Conservation (phyloP, 2,113 vertebrate species). For the Herpailurus yagouaroundi region DNA sequence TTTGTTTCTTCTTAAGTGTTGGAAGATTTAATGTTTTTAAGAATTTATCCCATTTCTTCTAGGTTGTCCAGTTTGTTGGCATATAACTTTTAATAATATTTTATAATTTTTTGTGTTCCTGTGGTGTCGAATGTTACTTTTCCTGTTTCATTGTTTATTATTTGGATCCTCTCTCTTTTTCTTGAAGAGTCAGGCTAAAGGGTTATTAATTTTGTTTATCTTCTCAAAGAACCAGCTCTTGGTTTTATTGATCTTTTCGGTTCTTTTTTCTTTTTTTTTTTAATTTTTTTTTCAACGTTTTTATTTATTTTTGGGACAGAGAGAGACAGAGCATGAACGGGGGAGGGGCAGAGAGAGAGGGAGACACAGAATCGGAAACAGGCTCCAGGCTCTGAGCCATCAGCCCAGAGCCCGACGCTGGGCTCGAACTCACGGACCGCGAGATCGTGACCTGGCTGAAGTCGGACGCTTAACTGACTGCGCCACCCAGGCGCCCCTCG, state of each 20-base stretch:
- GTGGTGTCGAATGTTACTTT: neutral
- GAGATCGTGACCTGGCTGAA: too few species aligned
- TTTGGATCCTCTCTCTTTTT: neutral
- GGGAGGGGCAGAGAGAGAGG: too few species aligned
- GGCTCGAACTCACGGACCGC: too few species aligned
- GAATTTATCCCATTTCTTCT: neutral
- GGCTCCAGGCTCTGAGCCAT: too few species aligned
- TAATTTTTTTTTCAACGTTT: too few species aligned
- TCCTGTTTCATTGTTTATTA: neutral
- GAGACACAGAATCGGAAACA: too few species aligned
- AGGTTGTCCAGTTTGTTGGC: neutral
- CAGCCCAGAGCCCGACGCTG: too few species aligned
- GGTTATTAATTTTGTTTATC: neutral
- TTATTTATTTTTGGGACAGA: too few species aligned
- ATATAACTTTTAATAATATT: neutral
- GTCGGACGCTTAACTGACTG: too few species aligned
- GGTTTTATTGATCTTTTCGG: neutral
- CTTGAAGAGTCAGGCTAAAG: neutral
- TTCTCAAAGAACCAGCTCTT: neutral
- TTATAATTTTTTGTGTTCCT: neutral
- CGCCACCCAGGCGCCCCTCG: too few species aligned
- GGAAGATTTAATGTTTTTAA: neutral
- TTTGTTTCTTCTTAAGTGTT: neutral
- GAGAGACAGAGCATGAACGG: too few species aligned
- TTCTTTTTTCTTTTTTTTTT: neutral